Evolutionary conservation across 2,888 invertebrate genomes (phyloP).

Genomic region (Pristionchus arcanus): DNA sequence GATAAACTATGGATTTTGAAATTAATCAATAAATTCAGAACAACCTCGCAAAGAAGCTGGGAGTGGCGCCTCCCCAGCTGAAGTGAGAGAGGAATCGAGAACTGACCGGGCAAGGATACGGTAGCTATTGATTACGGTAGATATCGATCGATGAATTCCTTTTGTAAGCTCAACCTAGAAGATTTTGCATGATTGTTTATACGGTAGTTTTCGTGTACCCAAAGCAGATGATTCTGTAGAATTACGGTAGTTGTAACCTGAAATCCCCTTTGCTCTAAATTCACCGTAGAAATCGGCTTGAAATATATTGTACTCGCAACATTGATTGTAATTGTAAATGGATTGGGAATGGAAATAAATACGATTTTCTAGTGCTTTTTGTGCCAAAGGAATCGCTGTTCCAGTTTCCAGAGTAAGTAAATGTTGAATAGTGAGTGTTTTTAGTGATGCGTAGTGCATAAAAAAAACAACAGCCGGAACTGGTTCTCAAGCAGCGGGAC

Average conservation of each 20-base stretch:
- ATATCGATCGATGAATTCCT: background rate
- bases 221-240: background rate
- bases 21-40: background rate
- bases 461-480: constrained; percentile 33
- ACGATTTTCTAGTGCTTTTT: background rate
- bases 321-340: constrained; percentile 25
- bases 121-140: background rate
- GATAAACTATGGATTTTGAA: no score
- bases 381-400: background rate
- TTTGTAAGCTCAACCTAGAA: background rate
- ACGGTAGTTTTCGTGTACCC: background rate
- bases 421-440: constrained; percentile 1
- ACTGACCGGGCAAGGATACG: background rate
- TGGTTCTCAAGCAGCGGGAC: background rate
- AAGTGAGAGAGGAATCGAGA: background rate
- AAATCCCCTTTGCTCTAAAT: background rate
- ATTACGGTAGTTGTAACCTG: background rate
- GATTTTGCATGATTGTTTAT: background rate
- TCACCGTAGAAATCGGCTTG: background rate
- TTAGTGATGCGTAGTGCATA: background rate
- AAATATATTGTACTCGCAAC: background rate
- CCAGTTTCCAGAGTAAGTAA: constrained; percentile 12
- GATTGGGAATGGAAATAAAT: background rate
- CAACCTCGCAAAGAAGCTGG: constrained; percentile 36
- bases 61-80: constrained; percentile 9